Evolutionary conservation across 2,113 vertebrate genomes (phyloP).

Genomic region (Cryptomyrus ogoouensis): DNA sequence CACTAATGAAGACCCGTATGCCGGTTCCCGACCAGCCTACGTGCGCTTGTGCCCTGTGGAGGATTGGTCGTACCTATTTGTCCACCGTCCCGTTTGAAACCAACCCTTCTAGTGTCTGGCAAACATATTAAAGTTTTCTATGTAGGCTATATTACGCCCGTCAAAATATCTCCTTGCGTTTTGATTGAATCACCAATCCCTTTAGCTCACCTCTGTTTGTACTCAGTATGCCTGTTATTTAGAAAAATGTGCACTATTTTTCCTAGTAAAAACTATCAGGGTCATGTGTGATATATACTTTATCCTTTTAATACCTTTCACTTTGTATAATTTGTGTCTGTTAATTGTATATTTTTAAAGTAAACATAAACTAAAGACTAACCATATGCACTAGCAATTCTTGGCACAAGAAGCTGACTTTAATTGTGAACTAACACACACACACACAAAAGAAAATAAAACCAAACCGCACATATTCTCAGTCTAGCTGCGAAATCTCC

Average conservation of each 20-base stretch:
- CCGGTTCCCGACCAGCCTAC: neutral
- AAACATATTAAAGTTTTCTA: neutral
- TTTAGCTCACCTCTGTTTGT: neutral
- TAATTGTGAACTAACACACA: neutral
- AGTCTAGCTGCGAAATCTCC: slow-evolving; percentile 19
- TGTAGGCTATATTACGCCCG: neutral
- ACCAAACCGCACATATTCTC: neutral
- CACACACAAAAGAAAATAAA: neutral
- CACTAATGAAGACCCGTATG: neutral
- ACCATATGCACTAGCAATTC: neutral
- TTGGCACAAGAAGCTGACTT: neutral
- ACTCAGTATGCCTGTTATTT: neutral
- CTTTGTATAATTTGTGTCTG: neutral
- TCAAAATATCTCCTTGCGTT: neutral
- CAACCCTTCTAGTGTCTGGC: neutral
- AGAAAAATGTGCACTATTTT: neutral
- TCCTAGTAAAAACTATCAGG: neutral
- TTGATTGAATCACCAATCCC: neutral
- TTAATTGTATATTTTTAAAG: neutral
- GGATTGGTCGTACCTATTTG: neutral
- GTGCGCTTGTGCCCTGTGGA: neutral
- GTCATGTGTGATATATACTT: neutral
- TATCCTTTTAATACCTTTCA: neutral
- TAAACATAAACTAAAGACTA: neutral
- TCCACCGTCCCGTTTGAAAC: neutral